A percentile compares a stretch with the other conserved stretches of the same genome.
phyloP scores from a whole-genome alignment of 2,888 invertebrate species.

The Gandaritis pyraliata region DNA sequence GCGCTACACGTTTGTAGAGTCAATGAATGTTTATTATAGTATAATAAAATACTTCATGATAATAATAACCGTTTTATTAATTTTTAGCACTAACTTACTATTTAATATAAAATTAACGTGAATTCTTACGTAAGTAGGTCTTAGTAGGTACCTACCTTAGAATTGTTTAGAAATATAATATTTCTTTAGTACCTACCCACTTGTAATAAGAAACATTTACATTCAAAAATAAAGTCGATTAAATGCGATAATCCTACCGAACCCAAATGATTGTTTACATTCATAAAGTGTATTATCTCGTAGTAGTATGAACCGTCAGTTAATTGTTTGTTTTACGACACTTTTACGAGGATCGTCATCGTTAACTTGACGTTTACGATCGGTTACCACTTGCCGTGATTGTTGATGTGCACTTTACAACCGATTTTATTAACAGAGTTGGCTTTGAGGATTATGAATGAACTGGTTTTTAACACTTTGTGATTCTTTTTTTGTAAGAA shows the following conservation, averaged over 20 bases:
- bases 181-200: no score
- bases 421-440: slow-evolving; percentile 64
- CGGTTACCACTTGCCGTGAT: slow-evolving; percentile 74
- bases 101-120: no score
- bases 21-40: no score
- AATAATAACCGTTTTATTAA: no score
- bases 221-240: neutral
- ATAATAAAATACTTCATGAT: no score
- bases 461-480: slow-evolving; percentile 6
- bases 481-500: neutral
- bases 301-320: slow-evolving; percentile 54
- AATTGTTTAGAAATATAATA: no score
- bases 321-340: slow-evolving; percentile 83
- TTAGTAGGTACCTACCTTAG: no score
- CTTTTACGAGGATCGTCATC: slow-evolving; percentile 77
- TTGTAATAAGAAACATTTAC: neutral
- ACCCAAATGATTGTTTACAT: slow-evolving; percentile 31
- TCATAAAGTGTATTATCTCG: slow-evolving; percentile 49
- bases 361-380: slow-evolving; percentile 81
- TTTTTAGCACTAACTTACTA: no score
- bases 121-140: no score
- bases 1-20: slow-evolving; percentile 43
- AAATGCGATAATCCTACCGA: slow-evolving; percentile 15
- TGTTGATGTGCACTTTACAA: slow-evolving; percentile 54
- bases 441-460: slow-evolving; percentile 30